Base-by-base conservation (phyloP, 2,888 invertebrate species). In the Meteorus colon region DNA sequence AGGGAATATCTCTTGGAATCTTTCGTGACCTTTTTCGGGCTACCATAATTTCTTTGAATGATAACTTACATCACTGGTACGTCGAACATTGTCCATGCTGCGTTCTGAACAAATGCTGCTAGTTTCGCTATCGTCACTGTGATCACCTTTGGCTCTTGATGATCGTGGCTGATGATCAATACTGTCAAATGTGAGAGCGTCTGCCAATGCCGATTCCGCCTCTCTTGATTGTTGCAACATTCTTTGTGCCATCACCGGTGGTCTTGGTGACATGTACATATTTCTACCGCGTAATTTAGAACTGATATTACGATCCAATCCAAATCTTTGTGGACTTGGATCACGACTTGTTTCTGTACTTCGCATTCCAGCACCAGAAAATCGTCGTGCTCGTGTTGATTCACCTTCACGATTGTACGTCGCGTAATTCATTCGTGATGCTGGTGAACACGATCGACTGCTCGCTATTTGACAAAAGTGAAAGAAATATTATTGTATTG, bases 21-120 rank as follows among this genome's bases (percentile, higher is more conserved):
- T 45, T 29, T 41, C 2, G 24, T 63, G 14, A 67, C 27, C 12
- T 41, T 29, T 31, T 69, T 12, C 45, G 29, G 19, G 4, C 55
- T 19, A 55, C 8, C 19, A 12, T 29, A 51, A 19, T 62, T 63
- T 29, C 62, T 31, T 19, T 14, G n/a, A n/a, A 37, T 19, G 27
- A 51, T 16, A 19, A 92, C 94, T 94, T 90, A 96, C 96, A 90
- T 97, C 96, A 83, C 95, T 93, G 51, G 93, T 94, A 82, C 96
- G 91, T 78, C 95, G 92, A 83, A 93, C 95, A 2, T 96, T 96
- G 89, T 96, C 96, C 82, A 95, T 93, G 70, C 96, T 96, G 37
- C 96, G 91, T 85, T 98, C 98, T 0, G 98, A 98, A 88, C 98
- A 98, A 14, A 98, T 95, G 86, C 97, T 98, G 67, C 98, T 98